A percentile compares a stretch with the other conserved stretches of the same genome.
Evolutionary conservation across 1,140 invertebrate genomes (phyloP).

Genomic region (Drosophila rufa): DNA sequence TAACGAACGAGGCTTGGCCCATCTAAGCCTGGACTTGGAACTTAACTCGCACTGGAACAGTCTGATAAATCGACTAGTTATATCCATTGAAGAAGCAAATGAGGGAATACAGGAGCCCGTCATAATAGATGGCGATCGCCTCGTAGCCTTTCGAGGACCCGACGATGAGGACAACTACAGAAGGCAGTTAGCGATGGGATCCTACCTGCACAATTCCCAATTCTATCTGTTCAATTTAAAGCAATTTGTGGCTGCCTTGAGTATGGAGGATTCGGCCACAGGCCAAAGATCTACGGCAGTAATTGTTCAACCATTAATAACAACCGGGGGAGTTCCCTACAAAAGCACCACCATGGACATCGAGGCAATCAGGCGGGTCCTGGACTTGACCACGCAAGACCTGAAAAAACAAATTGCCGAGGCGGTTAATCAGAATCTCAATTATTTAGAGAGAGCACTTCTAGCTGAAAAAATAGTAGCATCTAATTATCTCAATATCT

Average conservation of each 20-base stretch:
- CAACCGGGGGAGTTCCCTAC: constrained; percentile 63
- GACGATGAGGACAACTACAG: constrained; percentile 22
- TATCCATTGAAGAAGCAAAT: constrained; percentile 24
- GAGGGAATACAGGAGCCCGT: neutral
- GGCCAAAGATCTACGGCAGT: constrained; percentile 16
- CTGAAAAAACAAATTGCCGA: constrained; percentile 37
- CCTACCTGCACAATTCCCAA: neutral
- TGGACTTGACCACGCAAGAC: constrained; percentile 28
- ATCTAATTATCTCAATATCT: constrained; percentile 38
- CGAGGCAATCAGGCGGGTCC: constrained; percentile 19
- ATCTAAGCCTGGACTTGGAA: constrained; percentile 50
- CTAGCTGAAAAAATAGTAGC: constrained; percentile 28
- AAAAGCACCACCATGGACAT: constrained; percentile 18
- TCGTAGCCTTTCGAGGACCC: constrained; percentile 41
- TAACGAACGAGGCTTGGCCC: neutral
- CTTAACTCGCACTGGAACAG: constrained; percentile 58
- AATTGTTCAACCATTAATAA: constrained; percentile 45
- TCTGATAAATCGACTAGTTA: constrained; percentile 39
- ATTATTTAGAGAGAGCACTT: neutral
- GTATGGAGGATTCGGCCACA: constrained; percentile 37
- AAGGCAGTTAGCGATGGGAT: neutral
- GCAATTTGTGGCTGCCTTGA: constrained; percentile 37
- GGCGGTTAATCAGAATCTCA: neutral
- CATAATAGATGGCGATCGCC: constrained; percentile 55
- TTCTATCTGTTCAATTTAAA: constrained; percentile 28